Evolutionary conservation across 2,797 vertebrate genomes (phyloP), one percentile per base, ranked within the genome.

Genomic region (Peromyscus attwateri): DNA sequence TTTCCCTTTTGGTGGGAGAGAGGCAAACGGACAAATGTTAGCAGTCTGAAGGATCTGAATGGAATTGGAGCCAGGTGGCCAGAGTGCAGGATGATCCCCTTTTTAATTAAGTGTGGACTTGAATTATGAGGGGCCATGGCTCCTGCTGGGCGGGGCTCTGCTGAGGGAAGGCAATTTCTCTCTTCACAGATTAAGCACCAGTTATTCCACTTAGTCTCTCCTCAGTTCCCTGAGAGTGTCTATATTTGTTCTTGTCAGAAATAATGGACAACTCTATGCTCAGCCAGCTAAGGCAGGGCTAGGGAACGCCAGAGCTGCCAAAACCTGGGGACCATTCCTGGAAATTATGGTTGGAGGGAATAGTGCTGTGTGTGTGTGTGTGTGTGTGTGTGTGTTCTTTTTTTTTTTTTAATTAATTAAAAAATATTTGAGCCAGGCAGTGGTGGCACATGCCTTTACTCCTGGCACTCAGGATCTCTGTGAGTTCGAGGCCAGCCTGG

Each of bases 61-160:
- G 89, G 92, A 96, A 60, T 52, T 6, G 0, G 76, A 91, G 96
- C 96, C 97, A 98, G 25, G 13, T 98, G 98, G 96, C 95, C 83
- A 40, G 76, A 60, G 57, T 87, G 95, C 97, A 96, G 87, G 95
- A 82, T 49, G 89, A 57, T 93, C 95, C 94, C 91, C 92, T 90
- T 95, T 97, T 97, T 97, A 97, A 98, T 98, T 98, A 96, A 95
- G 95, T 96, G 97, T 1, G 4, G 95, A 92, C 89, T 95, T 97
- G 97, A 98, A 80, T 95, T 96, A 97, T 95, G 96, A 97, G 91
- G 91, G 95, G 82, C 95, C 60, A 0, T 3, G 34, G 92, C 94
- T 87, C 94, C 88, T 21, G 5, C 77, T 37, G 94, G 97, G 93
- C 2, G n/a, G 94, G 96, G 95, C 52, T 91, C 87, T 89, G 90